Evolutionary conservation across 2,888 invertebrate genomes (phyloP), one percentile per base, ranked within the genome.

Genomic region (Amphimallon solstitiale): DNA sequence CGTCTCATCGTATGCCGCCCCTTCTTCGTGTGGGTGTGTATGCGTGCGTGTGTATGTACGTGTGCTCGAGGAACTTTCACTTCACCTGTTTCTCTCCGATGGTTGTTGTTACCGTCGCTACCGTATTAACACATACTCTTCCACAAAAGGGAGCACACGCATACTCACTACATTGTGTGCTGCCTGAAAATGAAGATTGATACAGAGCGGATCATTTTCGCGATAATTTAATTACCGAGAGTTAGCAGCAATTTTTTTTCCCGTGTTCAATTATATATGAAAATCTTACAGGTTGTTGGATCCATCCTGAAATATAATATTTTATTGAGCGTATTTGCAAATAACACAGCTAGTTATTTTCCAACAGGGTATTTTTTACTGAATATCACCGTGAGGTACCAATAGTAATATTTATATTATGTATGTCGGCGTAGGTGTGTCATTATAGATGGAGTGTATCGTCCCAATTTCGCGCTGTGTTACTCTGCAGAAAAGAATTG

Each of bases 61-160:
- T 10, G 10, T 29, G 43, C 15, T 59, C 15, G 40, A 59, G 56
- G 56, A 59, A 59, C 45, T 63, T 69, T 70, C 70, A 69, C 71
- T 65, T 68, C 70, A 69, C 66, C 72, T 68, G 67, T 67, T 70
- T 68, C 72, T 67, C 72, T 68, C 70, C 72, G 70, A 23, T 23
- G 43, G 34, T 29, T 23, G 56, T 59, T 59, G 56, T 34, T 59
- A 15, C 56, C 56, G 38, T 59, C 56, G 56, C 56, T 59, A 59
- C 56, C 45, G 56, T 17, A 43, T 45, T 59, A 59, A 15, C 43
- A 43, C 29, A 43, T 56, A 56, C 43, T 40, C 56, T 56, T 56
- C 21, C 2, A 59, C 43, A 59, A 59, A n/a, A n/a, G n/a, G 43
- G 43, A 19, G 43, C 9, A 29, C 43, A 43, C 21, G 54, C 38